Conservation (phyloP, 2,888 invertebrate genomes). For the Odontocerum albicorne region DNA sequence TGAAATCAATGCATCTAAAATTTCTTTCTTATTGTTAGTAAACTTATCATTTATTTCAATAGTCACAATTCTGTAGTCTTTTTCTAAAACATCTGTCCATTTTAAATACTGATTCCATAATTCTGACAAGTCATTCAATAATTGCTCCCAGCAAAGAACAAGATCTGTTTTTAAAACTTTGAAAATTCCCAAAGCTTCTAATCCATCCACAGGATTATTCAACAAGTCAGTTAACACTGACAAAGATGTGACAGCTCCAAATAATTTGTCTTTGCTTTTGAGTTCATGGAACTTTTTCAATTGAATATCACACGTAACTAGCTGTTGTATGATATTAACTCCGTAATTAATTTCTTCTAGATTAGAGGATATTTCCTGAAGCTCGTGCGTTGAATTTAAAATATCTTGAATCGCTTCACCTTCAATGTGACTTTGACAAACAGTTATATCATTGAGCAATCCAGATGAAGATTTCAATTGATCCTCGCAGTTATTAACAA, state of each 20-base stretch:
- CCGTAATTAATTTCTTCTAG: conserved; percentile 61
- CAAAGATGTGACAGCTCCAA: conserved; percentile 56
- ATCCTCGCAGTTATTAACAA: conserved; percentile 58
- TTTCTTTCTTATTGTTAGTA: conserved; percentile 42
- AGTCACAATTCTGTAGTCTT: conserved; percentile 45
- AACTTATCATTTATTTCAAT: conserved; percentile 47
- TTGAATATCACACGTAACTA: conserved; percentile 47
- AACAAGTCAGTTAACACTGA: conserved; percentile 51
- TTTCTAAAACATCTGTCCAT: conserved; percentile 45
- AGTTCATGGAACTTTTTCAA: conserved; percentile 44
- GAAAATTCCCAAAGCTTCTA: conserved; percentile 56
- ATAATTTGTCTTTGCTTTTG: conserved; percentile 42
- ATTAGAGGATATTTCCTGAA: conserved; percentile 57
- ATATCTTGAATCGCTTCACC: conserved; percentile 63
- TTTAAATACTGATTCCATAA: conserved; percentile 56
- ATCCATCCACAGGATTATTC: conserved; percentile 52
- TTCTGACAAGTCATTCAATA: conserved; percentile 50
- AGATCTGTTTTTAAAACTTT: conserved; percentile 52
- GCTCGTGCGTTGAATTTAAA: conserved; percentile 60
- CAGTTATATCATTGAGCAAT: conserved; percentile 57
- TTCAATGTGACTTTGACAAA: conserved; percentile 61
- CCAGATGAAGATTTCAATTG: conserved; percentile 44
- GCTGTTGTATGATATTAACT: conserved; percentile 50
- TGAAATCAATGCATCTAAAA: conserved; percentile 49
- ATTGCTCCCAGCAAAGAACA: conserved; percentile 48